Percentiles rank a stretch among this genome's conserved stretches.
phyloP scores from a whole-genome alignment of 2,888 invertebrate genomes.

The Caenorhabditis wallacei region DNA sequence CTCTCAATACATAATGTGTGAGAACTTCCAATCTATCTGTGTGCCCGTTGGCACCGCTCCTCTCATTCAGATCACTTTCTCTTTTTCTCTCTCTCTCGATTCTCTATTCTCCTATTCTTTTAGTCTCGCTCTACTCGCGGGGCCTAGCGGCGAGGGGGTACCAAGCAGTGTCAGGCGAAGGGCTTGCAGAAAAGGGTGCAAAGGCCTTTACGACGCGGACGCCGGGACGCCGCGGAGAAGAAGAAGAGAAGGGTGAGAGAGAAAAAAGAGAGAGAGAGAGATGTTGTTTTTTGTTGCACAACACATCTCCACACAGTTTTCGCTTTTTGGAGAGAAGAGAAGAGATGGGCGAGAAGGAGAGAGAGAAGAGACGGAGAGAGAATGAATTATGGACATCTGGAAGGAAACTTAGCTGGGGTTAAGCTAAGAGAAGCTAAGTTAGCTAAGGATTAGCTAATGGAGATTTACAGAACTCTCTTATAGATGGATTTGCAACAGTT shows the following conservation, averaged over 20 bases:
- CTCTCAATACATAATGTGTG: slow-evolving; percentile 33
- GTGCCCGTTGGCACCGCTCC: neutral
- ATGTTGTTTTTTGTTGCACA: neutral
- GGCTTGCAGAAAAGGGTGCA: slow-evolving; percentile 11
- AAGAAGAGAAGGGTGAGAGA: neutral
- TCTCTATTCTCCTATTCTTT: neutral
- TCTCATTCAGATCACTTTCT: neutral
- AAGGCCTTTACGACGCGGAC: slow-evolving; percentile 7
- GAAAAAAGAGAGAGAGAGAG: neutral
- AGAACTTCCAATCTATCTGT: slow-evolving; percentile 1
- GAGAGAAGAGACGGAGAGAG: neutral
- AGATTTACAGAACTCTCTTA: no score
- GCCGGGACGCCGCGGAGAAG: neutral
- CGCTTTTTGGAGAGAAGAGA: neutral
- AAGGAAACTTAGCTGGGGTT: neutral
- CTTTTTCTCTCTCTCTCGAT: neutral
- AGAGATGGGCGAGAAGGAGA: neutral
- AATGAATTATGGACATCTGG: neutral
- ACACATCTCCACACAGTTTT: neutral
- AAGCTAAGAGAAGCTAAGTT: no score
- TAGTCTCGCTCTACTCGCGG: neutral
- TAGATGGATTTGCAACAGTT: no score
- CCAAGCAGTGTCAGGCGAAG: slow-evolving; percentile 33
- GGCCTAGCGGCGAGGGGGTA: no score
- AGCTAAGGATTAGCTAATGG: no score